Evolutionary conservation across 2,888 invertebrate genomes (phyloP).

Genomic region (Merodon equestris): DNA sequence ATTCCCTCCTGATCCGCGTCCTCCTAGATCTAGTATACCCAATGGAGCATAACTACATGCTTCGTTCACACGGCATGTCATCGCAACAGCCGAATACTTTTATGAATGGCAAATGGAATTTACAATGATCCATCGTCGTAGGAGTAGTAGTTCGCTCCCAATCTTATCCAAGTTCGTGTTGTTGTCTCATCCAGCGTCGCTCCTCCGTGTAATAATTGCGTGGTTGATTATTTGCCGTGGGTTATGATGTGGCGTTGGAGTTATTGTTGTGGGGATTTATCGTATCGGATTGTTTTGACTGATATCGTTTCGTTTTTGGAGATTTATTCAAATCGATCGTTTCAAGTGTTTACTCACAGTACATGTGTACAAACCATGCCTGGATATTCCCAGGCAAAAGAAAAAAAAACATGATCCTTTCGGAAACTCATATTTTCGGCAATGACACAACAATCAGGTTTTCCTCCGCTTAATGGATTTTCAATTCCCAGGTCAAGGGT

Average conservation of each 20-base stretch:
- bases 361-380: too few species aligned
- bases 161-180: conserved; percentile 27
- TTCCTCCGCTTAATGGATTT: conserved; percentile 55
- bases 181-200: conserved; percentile 1
- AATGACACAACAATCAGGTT: conserved; percentile 56
- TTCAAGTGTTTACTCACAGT: too few species aligned
- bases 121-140: conserved; percentile 60
- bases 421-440: conserved; percentile 16
- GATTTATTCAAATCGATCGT: too few species aligned
- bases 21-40: too few species aligned
- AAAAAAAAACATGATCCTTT: conserved; percentile 6
- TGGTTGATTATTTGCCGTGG: too few species aligned
- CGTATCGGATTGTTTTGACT: too few species aligned
- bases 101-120: conserved; percentile 62
- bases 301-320: too few species aligned
- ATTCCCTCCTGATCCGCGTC: conserved; percentile 8
- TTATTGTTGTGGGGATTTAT: too few species aligned
- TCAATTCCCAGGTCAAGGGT: conserved; percentile 63
- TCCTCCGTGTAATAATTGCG: too few species aligned
- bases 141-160: conserved; percentile 15
- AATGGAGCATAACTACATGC: too few species aligned
- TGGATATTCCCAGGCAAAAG: too few species aligned
- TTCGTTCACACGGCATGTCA: conserved; percentile 55
- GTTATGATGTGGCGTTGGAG: too few species aligned
- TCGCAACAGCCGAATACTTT: conserved; percentile 31